Evolutionary conservation across 2,888 invertebrate genomes (phyloP).

Genomic region (Drosophila falleni): DNA sequence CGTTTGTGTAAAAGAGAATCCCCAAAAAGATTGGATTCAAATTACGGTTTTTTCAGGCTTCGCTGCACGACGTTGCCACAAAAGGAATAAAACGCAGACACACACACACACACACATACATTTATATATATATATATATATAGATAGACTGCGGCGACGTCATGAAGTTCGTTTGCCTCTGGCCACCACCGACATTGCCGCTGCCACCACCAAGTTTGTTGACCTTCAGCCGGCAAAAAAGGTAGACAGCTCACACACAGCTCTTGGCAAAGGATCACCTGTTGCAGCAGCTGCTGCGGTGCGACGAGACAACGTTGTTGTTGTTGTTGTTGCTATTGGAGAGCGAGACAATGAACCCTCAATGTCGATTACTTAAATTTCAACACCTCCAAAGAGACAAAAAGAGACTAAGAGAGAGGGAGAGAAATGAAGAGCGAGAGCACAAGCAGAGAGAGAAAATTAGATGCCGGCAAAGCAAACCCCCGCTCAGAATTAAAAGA

Average conservation of each 20-base stretch:
- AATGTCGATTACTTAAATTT: conserved; percentile 36
- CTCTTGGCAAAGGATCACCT: conserved; percentile 70
- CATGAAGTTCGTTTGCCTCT: conserved; percentile 68
- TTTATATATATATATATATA: conserved; percentile 4
- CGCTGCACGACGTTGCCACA: conserved; percentile 59
- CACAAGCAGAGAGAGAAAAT: not conserved
- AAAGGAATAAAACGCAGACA: conserved; percentile 45
- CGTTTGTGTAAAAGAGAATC: conserved; percentile 61
- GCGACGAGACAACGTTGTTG: conserved; percentile 32
- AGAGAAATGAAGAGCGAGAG: not conserved
- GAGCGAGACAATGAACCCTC: conserved; percentile 50
- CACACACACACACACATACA: conserved; percentile 15
- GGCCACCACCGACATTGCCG: conserved; percentile 39
- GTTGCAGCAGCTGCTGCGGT: conserved; percentile 76
- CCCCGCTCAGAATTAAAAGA: conserved; percentile 48
- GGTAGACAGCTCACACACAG: conserved; percentile 38
- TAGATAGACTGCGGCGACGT: conserved; percentile 19
- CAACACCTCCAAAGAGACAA: conserved; percentile 14
- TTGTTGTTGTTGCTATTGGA: conserved; percentile 16
- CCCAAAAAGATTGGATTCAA: conserved; percentile 79
- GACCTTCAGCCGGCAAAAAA: conserved; percentile 71
- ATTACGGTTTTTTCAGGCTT: conserved; percentile 80
- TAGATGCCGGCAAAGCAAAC: conserved; percentile 34
- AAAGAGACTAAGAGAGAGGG: not conserved
- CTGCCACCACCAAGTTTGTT: conserved; percentile 75